Evolutionary conservation across 2,113 vertebrate species (phyloP).

Genomic region (Plecturocebus donacophilus): DNA sequence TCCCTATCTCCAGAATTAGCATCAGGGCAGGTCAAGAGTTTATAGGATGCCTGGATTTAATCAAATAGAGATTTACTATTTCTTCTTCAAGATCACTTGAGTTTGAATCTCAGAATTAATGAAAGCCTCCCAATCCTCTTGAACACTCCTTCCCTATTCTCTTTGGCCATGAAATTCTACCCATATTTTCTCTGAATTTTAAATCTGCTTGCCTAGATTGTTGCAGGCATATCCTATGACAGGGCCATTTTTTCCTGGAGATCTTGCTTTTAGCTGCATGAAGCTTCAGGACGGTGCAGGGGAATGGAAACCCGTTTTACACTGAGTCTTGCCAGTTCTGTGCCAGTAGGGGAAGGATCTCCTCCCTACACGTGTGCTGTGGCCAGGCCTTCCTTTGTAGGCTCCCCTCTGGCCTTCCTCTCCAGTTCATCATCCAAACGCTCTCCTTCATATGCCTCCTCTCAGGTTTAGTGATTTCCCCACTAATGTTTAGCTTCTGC

Average conservation of each 20-base stretch:
- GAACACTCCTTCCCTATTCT: not conserved
- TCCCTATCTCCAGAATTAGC: not conserved
- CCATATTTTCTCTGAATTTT: not conserved
- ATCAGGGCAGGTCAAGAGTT: not conserved
- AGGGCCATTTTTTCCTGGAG: not conserved
- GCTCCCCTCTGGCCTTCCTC: not conserved
- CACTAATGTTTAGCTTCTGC: not conserved
- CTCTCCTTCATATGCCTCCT: not conserved
- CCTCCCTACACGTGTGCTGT: too few relatives aligned
- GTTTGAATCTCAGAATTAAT: not conserved
- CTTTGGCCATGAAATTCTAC: not conserved
- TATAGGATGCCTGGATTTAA: not conserved
- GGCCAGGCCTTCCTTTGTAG: too few relatives aligned
- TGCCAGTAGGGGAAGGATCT: fast-evolving
- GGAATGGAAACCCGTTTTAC: not conserved
- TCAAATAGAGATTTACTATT: not conserved
- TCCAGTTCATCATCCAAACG: not conserved
- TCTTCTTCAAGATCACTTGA: not conserved
- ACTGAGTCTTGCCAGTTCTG: not conserved
- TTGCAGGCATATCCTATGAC: not conserved
- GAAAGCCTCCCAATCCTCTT: not conserved
- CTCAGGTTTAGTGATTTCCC: not conserved
- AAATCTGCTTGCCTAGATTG: not conserved
- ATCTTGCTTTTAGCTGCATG: not conserved
- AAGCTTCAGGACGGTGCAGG: not conserved